Conservation (phyloP, 1,140 invertebrate species). For the Eupristina koningsbergeri region DNA sequence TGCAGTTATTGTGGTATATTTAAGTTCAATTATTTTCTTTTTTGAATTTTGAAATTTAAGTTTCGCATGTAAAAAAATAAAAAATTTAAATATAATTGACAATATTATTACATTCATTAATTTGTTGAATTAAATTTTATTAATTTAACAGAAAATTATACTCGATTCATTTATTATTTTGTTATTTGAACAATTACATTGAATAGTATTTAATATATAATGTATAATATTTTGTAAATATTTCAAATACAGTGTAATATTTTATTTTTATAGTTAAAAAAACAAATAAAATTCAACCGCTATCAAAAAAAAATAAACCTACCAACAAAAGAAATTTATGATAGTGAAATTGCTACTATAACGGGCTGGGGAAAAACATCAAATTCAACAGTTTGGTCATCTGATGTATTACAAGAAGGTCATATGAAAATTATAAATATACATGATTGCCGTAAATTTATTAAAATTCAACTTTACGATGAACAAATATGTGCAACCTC, state of each 20-base stretch:
- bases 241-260: neutral
- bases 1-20: neutral
- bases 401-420: neutral
- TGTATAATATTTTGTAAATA: no score
- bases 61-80: no score
- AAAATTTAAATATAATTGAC: no score
- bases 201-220: no score
- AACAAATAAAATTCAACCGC: neutral
- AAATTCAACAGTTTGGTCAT: neutral
- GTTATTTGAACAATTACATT: no score
- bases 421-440: neutral
- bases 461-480: neutral
- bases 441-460: neutral
- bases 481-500: neutral
- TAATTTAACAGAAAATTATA: no score
- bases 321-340: neutral
- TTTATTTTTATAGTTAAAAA: neutral
- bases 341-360: neutral
- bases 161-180: no score
- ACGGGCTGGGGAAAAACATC: neutral
- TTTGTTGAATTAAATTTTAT: no score
- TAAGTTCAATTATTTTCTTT: neutral
- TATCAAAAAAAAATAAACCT: neutral
- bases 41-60: no score
- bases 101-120: no score